phyloP scores from a whole-genome alignment of 2,797 vertebrate genomes.

The Chaetophractus vellerosus region DNA sequence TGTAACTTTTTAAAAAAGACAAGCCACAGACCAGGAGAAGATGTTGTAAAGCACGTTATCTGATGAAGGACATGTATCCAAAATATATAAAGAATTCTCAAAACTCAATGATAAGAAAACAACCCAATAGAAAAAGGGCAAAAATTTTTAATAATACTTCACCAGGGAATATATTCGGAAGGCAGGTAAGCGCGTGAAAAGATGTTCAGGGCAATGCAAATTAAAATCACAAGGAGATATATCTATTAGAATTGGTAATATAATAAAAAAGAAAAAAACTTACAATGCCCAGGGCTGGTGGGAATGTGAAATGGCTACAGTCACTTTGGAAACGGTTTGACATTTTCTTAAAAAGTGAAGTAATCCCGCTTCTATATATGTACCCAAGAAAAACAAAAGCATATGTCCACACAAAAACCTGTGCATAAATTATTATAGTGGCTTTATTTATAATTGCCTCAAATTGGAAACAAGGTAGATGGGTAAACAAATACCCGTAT shows the following conservation, averaged over 20 bases:
- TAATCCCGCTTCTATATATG: slow-evolving; percentile 46
- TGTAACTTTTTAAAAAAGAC: neutral
- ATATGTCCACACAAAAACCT: slow-evolving; percentile 58
- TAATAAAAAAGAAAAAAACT: neutral
- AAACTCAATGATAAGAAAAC: slow-evolving; percentile 50
- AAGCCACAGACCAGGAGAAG: neutral
- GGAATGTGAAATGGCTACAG: neutral
- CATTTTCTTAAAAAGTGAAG: slow-evolving; percentile 59
- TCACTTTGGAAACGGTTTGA: neutral
- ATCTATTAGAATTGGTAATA: neutral
- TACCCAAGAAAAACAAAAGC: slow-evolving; percentile 71
- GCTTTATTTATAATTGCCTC: slow-evolving; percentile 61
- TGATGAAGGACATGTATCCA: neutral
- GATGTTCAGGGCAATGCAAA: neutral
- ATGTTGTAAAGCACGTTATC: slow-evolving; percentile 15
- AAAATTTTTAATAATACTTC: neutral
- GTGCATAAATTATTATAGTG: slow-evolving; percentile 22
- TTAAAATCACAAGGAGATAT: neutral
- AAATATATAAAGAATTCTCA: neutral
- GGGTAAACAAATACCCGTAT: too few relatives aligned
- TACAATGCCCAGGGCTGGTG: neutral
- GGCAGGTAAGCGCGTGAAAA: neutral
- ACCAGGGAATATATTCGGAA: neutral
- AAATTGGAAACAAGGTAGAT: slow-evolving; percentile 69
- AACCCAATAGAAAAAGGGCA: neutral